Percentiles rank a stretch among this genome's conserved stretches.
These are phyloP conservation scores for Elanoides forficatus DNA, from an alignment of 2,113 vertebrate species.

Conservation along the genomic window DNA sequence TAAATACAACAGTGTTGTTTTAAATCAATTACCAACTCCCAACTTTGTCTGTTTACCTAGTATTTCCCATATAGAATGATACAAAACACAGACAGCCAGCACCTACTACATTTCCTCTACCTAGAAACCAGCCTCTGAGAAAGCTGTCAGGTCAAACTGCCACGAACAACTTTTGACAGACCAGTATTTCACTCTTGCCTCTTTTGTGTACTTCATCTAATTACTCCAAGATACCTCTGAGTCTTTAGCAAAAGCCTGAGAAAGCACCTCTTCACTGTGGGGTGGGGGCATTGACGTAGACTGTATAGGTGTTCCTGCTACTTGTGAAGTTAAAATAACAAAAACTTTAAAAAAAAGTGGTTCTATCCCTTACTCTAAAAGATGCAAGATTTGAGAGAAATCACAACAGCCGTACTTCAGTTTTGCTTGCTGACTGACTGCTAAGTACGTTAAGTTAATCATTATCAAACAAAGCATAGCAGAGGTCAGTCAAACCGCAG, in stretches of 20 bases:
- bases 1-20: neutral
- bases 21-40: neutral
- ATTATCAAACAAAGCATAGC: neutral
- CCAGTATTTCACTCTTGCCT: neutral
- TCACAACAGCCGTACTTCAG: neutral
- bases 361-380: neutral
- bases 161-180: neutral
- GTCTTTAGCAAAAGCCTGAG: rapidly evolving
- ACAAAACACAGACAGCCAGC: neutral
- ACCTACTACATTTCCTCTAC: neutral
- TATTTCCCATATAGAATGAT: rapidly evolving
- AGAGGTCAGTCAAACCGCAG: neutral
- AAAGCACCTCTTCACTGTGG: neutral
- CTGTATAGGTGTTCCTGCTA: rapidly evolving
- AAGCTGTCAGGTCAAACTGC: neutral
- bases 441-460: neutral
- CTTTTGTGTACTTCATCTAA: rapidly evolving
- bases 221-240: neutral
- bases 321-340: neutral
- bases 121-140: neutral
- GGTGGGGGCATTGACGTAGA: rapidly evolving
- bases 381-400: neutral
- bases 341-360: neutral
- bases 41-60: neutral
- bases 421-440: neutral